Percentiles rank a stretch among this genome's conserved stretches.
Conservation (phyloP, 2,113 vertebrate species). For the Rhombomys opimus region DNA sequence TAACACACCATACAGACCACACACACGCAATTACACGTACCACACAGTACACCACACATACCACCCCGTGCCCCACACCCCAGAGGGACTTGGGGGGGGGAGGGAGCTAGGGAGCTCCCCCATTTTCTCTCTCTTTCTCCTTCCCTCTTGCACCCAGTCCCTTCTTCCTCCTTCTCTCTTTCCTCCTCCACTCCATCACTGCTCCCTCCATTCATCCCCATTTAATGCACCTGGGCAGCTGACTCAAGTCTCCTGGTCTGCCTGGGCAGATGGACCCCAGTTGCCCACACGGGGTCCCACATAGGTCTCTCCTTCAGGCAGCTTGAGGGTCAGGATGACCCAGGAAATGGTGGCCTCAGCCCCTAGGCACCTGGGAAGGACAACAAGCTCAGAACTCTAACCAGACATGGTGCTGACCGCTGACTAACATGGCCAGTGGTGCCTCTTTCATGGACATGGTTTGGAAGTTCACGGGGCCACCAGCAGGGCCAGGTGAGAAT, state of each 20-base stretch:
- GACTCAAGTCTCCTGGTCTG: neutral
- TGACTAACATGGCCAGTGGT: accelerated
- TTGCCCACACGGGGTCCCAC: neutral
- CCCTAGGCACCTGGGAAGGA: neutral
- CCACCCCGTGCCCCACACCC: too few species aligned
- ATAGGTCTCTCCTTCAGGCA: neutral
- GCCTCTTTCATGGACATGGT: neutral
- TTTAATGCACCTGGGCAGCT: neutral
- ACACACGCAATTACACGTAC: neutral
- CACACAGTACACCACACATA: neutral
- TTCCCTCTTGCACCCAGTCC: neutral
- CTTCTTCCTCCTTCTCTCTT: neutral
- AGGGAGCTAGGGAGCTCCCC: neutral
- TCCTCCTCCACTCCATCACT: neutral
- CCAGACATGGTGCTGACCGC: neutral
- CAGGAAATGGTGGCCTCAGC: neutral
- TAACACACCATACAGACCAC: neutral
- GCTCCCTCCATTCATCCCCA: neutral
- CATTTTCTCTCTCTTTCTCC: neutral
- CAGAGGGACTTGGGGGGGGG: neutral
- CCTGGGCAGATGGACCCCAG: neutral
- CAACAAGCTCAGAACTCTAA: neutral
- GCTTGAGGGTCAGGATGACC: neutral
- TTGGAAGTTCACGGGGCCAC: neutral
- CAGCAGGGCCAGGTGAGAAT: neutral